Evolutionary conservation across 2,113 vertebrate genomes (phyloP), one percentile per base, ranked within the genome.

Genomic region (Sinocyclocheilus anophthalmus): DNA sequence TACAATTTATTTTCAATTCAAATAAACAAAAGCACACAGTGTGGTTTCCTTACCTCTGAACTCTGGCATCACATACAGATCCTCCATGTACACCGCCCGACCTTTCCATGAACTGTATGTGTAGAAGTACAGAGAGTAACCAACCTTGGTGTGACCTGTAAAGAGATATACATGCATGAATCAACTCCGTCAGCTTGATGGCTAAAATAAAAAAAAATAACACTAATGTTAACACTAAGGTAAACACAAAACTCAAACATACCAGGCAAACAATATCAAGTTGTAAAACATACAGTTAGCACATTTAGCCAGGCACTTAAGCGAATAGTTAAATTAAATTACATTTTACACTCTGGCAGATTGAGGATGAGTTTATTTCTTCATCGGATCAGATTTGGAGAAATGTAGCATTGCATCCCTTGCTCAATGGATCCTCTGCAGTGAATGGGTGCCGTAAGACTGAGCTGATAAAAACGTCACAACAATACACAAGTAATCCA

Each of bases 61-160:
- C 78, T 96, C 94, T 0, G 96, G 95, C 94, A 94, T 97, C 79
- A 97, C 95, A 0, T 96, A 97, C 77, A 97, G 65, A 82, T 96
- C 96, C 87, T 96, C 95, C 95, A 97, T 93, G 67, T 94, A 96
- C 75, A 97, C 7, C 5, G 90, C 76, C 42, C 92, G 86, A 20
- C 95, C 95, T 18, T 85, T 84, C 90, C 90, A 95, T 1, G 94
- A 94, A 76, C 94, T 95, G 86, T 97, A 97, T 55, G 90, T 90
- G 76, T 92, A 96, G 88, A 92, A 96, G 76, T 96, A 97, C 0
- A 97, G 89, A 33, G 95, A 95, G 9, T 94, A 97, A 9, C 96
- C 96, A 10, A 96, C 88, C 88, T 95, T 93, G 0, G 87, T 88
- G 9, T 95, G 94, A 11, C 95, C 95, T 96, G 90, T 39, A 90